Evolutionary conservation across 1,140 invertebrate species (phyloP).

Genomic region (Dendrolimus punctatus): DNA sequence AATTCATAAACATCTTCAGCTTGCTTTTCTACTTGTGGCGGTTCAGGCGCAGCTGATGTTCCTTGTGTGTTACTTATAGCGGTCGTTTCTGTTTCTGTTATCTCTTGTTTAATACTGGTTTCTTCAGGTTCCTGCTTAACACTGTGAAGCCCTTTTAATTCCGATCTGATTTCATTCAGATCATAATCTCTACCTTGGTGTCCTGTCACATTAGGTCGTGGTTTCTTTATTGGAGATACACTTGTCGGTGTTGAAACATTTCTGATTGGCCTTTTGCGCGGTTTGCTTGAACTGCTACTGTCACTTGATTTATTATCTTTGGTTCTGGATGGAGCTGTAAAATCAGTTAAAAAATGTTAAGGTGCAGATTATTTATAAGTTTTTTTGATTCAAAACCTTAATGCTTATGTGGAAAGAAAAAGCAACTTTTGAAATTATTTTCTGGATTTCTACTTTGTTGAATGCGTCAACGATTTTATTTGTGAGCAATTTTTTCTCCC

Average conservation of each 20-base stretch:
- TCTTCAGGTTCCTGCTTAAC: conserved; percentile 63
- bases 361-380: neutral
- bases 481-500: neutral
- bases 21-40: conserved; percentile 52
- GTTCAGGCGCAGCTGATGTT: conserved; percentile 30
- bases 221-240: conserved; percentile 42
- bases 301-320: conserved; percentile 59
- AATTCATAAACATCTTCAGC: conserved; percentile 89
- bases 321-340: conserved; percentile 41
- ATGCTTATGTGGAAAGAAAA: no score
- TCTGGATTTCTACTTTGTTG: no score
- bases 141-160: conserved; percentile 82
- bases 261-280: conserved; percentile 49
- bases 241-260: conserved; percentile 38
- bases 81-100: conserved; percentile 41
- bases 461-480: no score
- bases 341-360: conserved; percentile 2
- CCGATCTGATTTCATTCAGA: conserved; percentile 86
- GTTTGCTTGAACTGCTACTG: conserved; percentile 51
- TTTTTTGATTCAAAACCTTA: no score
- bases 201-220: conserved; percentile 23
- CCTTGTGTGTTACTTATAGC: conserved; percentile 8
- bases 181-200: conserved; percentile 79
- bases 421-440: no score
- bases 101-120: conserved; percentile 50